A percentile compares a stretch with the other conserved stretches of the same genome.
These are phyloP conservation scores for Cephus cinctus DNA, from an alignment of 1,140 invertebrate genomes.

Conservation along the genomic window DNA sequence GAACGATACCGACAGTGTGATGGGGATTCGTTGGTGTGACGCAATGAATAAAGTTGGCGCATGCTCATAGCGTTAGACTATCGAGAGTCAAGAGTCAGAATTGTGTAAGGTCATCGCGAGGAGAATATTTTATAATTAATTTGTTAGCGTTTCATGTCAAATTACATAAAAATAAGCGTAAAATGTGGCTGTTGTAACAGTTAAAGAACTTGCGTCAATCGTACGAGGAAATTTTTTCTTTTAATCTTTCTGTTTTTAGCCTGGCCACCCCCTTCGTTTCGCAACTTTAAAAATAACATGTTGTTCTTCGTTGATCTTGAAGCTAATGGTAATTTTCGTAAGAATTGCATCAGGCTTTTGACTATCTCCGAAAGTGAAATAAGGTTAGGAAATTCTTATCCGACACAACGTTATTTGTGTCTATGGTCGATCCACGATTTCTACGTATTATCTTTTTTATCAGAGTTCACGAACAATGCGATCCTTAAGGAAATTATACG, in stretches of 20 bases:
- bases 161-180: conserved; percentile 18
- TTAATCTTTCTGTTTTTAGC: conserved; percentile 14
- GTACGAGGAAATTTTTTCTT: background rate
- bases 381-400: too few species aligned
- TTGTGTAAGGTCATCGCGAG: too few species aligned
- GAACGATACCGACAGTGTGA: background rate
- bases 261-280: conserved; percentile 5
- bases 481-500: too few species aligned
- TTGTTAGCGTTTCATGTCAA: conserved; percentile 18
- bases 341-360: conserved; percentile 14
- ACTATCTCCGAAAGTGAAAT: too few species aligned
- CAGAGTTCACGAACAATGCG: too few species aligned
- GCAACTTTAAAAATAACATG: conserved; percentile 4
- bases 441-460: too few species aligned
- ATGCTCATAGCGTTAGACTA: too few species aligned
- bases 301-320: background rate
- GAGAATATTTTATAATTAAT: conserved; percentile 31
- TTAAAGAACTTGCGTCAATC: conserved; percentile 20
- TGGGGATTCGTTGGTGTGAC: too few species aligned
- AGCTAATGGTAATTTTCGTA: background rate
- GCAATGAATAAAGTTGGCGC: too few species aligned
- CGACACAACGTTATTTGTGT: too few species aligned
- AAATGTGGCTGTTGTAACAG: conserved; percentile 1
- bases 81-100: too few species aligned
- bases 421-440: too few species aligned